phyloP scores from a whole-genome alignment of 2,888 invertebrate genomes.

The Scaeva pyrastri region DNA sequence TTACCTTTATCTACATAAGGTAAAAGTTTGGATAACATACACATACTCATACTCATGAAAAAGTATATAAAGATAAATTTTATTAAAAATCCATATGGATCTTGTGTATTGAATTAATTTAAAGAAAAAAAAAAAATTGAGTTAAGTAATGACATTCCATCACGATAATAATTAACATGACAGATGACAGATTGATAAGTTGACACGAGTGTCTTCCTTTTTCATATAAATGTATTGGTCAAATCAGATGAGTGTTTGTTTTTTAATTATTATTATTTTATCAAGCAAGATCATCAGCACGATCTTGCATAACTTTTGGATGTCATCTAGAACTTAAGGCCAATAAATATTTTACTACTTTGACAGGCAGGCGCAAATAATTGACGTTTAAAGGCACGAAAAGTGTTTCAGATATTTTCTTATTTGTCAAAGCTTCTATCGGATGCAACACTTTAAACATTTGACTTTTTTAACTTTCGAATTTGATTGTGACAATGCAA shows the following conservation, averaged over 20 bases:
- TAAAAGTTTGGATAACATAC: constrained; percentile 20
- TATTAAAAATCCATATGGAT: constrained; percentile 22
- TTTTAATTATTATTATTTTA: background rate
- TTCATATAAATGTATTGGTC: background rate
- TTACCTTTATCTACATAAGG: background rate
- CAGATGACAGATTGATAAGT: constrained; percentile 32
- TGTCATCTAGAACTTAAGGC: background rate
- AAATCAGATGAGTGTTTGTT: background rate
- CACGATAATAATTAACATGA: constrained; percentile 43
- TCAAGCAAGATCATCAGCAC: constrained; percentile 7
- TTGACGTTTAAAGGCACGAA: too few relatives aligned
- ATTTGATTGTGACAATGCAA: too few relatives aligned
- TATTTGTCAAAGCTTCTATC: too few relatives aligned
- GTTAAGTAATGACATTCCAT: constrained; percentile 1
- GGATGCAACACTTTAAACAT: too few relatives aligned
- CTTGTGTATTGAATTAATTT: background rate
- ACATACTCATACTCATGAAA: background rate
- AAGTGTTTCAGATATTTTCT: too few relatives aligned
- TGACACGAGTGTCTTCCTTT: background rate
- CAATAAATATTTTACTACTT: background rate
- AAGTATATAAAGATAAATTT: background rate
- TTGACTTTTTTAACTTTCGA: too few relatives aligned
- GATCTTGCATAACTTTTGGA: background rate
- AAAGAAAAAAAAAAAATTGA: background rate
- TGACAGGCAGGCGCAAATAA: too few relatives aligned